A percentile compares a stretch with the other conserved stretches of the same genome.
Conservation (phyloP, 2,888 invertebrate genomes). For the Nasonia oneida region DNA sequence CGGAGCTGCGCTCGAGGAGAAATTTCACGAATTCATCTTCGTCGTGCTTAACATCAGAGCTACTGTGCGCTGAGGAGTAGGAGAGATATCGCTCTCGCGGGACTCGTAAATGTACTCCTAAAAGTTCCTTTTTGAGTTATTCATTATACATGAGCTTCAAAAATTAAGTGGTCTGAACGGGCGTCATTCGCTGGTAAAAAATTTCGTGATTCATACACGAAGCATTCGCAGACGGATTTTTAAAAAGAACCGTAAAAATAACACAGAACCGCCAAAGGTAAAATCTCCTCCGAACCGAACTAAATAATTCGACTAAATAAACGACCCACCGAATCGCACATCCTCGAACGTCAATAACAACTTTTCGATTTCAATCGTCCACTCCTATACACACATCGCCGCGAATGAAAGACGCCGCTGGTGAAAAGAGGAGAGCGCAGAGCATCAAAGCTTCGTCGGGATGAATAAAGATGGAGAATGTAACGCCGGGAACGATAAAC, state of each 20-base stretch:
- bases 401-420: neutral
- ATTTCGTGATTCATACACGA: neutral
- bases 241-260: neutral
- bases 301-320: neutral
- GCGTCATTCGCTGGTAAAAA: neutral
- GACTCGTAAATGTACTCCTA: neutral
- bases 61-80: neutral
- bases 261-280: neutral
- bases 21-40: neutral
- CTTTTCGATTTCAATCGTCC: neutral
- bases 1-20: neutral
- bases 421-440: neutral
- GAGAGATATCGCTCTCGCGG: neutral
- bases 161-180: neutral
- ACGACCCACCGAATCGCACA: neutral
- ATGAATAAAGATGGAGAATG: slow-evolving; percentile 40
- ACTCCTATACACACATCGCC: neutral
- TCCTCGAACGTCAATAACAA: neutral
- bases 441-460: neutral
- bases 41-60: neutral
- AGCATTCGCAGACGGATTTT: neutral
- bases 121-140: neutral
- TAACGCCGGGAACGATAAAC: slow-evolving; percentile 37
- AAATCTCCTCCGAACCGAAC: neutral
- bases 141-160: neutral